Conservation (phyloP, 2,888 invertebrate genomes). For the Neria commutata region DNA sequence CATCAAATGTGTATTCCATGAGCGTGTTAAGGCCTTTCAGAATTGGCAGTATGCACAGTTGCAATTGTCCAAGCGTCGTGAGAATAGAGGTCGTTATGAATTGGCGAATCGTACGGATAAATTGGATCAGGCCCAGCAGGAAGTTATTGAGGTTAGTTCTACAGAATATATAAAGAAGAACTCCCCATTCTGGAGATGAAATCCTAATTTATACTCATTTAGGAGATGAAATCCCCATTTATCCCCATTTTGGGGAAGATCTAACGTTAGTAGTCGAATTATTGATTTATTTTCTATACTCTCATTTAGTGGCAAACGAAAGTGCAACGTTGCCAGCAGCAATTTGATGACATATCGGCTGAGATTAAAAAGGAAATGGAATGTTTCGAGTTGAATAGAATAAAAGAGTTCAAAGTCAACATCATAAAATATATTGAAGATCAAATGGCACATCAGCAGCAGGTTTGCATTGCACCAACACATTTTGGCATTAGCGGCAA, state of each 20-base stretch:
- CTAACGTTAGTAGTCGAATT: neutral
- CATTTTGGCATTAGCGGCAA: too few species aligned
- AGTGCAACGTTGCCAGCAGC: constrained; percentile 95
- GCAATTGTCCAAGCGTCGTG: constrained; percentile 91
- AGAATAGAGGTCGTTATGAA: constrained; percentile 91
- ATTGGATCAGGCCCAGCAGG: constrained; percentile 83
- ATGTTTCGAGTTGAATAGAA: constrained; percentile 85
- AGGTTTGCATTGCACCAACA: constrained; percentile 71
- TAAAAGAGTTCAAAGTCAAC: constrained; percentile 88
- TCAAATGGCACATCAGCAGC: constrained; percentile 92
- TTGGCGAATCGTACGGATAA: constrained; percentile 89
- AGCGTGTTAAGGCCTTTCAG: constrained; percentile 80
- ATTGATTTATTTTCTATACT: constrained; percentile 3
- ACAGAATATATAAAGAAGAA: neutral
- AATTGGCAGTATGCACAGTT: constrained; percentile 97
- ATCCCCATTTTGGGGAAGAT: neutral
- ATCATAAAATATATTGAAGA: constrained; percentile 92
- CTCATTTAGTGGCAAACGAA: constrained; percentile 85
- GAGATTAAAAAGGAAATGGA: constrained; percentile 95
- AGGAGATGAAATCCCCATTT: too few species aligned
- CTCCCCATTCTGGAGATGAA: too few species aligned
- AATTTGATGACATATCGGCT: constrained; percentile 92
- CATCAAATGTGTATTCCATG: constrained; percentile 81
- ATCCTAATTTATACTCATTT: too few species aligned
- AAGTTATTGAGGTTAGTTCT: constrained; percentile 83